Base-by-base conservation (phyloP, 2,888 invertebrate species). In the Diploptera punctata region DNA sequence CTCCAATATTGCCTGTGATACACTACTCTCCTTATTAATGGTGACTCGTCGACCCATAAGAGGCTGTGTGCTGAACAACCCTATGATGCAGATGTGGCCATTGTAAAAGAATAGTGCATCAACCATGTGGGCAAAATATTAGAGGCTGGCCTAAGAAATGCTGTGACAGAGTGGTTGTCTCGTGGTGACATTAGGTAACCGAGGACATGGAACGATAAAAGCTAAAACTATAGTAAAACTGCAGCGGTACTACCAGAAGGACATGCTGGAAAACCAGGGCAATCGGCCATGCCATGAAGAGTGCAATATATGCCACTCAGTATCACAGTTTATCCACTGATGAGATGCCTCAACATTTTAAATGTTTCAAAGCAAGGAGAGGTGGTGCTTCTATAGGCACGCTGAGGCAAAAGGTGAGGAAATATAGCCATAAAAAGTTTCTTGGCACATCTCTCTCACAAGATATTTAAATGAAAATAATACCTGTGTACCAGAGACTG, bases 301-400 rank as follows among this genome's bases (percentile, higher is more conserved):
- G 38, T 13, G 74, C 61, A 21, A 77, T 78, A 19, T 77, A 73
- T 71, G 77, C 76, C 16, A 78, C 77, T 5, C 71, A 75, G 18
- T 54, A 77, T 57, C 77, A 78, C 61, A 77, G 76, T 24, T 68
- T 75, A 43, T 77, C 77, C 1, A 77, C 77, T 9, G 76, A 78
- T 26, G 65, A 75, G n/a, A 75, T 77, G 21, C 77, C 77, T 5
- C 73, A 77, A 54, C 70, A n/a, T n/a, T n/a, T n/a, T n/a, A n/a
- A n/a, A n/a, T n/a, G n/a, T n/a, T n/a, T n/a, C n/a, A n/a, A 38
- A 13, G 38, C 13, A 13, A 38, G 7, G 38, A 38, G 5, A 9
- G 7, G 7, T 38, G 38, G 38, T 38, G 38, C 13, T 38, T 38
- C 38, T 38, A 38, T 13, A 38, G 13, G 7, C 5, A 13, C 7